These are phyloP conservation scores for Natator depressus DNA, from an alignment of 2,113 vertebrate genomes.

Conservation along the genomic window DNA sequence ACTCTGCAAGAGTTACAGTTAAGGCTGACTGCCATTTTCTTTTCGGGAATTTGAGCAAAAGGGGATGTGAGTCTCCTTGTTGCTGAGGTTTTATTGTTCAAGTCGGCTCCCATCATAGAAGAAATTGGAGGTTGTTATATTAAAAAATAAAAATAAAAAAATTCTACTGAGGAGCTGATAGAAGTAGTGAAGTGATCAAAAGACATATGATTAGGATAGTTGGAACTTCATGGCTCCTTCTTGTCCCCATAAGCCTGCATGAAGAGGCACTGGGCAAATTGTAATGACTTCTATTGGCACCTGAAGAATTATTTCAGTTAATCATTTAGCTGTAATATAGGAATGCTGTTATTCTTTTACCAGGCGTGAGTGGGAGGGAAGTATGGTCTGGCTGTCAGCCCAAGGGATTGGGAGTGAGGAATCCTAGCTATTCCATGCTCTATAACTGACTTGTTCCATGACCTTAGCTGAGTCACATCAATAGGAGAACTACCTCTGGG, in stretches of 20 bases:
- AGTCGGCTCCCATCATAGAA: slow-evolving; percentile 28
- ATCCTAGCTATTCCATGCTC: slow-evolving; percentile 27
- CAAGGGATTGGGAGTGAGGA: neutral
- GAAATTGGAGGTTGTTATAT: slow-evolving; percentile 33
- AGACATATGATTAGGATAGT: neutral
- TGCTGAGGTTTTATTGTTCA: slow-evolving; percentile 32
- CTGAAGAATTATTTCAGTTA: slow-evolving; percentile 18
- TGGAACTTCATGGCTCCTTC: slow-evolving; percentile 14
- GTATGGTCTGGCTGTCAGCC: neutral
- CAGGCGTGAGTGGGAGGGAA: neutral
- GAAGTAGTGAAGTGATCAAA: slow-evolving; percentile 18
- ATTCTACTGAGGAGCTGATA: neutral
- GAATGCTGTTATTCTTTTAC: slow-evolving; percentile 4
- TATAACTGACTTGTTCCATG: slow-evolving; percentile 9
- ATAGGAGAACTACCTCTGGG: neutral
- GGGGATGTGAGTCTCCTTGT: neutral
- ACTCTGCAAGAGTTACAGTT: slow-evolving; percentile 38
- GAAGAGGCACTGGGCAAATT: neutral
- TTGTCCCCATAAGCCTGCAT: neutral
- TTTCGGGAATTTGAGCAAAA: slow-evolving; percentile 43
- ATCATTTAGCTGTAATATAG: slow-evolving; percentile 6
- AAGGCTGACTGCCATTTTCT: slow-evolving; percentile 48
- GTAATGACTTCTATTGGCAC: neutral
- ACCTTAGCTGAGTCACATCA: slow-evolving; percentile 8
- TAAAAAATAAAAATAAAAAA: neutral